phyloP scores from a whole-genome alignment of 2,797 vertebrate genomes.

The Syncerus caffer region DNA sequence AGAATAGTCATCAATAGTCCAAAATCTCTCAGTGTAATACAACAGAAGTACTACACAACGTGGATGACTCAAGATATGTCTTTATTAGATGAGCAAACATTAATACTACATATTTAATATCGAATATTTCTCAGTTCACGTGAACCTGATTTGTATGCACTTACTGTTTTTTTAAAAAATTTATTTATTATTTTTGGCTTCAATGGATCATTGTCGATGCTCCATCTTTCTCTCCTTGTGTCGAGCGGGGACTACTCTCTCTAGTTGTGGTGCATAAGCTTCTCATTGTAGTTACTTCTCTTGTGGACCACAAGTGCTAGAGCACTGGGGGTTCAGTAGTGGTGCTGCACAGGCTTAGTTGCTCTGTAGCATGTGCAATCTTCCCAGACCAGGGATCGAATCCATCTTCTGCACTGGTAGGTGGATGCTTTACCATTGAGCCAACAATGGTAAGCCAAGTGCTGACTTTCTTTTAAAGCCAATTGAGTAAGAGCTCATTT shows the following conservation, averaged over 20 bases:
- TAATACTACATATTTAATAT: not conserved
- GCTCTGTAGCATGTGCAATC: not conserved
- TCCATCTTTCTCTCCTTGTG: not conserved
- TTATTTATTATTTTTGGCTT: not conserved
- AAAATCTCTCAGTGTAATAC: not conserved
- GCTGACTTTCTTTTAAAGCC: not conserved
- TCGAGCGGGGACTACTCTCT: not conserved
- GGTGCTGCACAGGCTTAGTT: not conserved
- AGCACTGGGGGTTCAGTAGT: not conserved
- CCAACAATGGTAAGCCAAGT: not conserved
- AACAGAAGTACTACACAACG: not conserved
- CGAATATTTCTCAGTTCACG: not conserved
- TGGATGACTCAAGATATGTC: not conserved
- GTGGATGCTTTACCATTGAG: not conserved
- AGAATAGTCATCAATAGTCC: not conserved
- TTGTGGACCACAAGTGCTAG: not conserved
- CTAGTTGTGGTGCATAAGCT: not conserved
- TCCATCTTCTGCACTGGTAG: not conserved
- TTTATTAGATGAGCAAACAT: not conserved
- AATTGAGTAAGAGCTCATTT: not conserved
- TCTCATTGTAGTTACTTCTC: not conserved
- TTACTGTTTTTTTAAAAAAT: not conserved
- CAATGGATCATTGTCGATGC: not conserved
- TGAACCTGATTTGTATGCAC: not conserved
- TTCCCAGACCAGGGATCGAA: not conserved